Evolutionary conservation across 2,797 vertebrate genomes (phyloP).

Genomic region (Sarcoramphus papa): DNA sequence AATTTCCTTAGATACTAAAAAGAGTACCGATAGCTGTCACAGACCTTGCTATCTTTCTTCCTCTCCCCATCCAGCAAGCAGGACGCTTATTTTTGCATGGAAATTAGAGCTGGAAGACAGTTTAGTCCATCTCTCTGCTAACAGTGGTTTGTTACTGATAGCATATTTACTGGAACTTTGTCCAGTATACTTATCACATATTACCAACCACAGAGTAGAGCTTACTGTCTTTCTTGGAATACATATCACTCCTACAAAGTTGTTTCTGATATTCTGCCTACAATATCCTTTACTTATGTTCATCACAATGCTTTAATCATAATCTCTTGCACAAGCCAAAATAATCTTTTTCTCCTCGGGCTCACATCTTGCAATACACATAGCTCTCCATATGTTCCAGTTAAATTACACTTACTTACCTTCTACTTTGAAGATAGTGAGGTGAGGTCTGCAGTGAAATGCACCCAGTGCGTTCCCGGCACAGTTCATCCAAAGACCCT

Average conservation of each 20-base stretch:
- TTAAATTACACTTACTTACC: slow-evolving; percentile 73
- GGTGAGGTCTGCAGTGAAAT: slow-evolving; percentile 85
- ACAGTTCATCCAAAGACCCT: slow-evolving; percentile 93
- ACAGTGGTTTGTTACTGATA: not conserved
- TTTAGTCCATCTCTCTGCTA: not conserved
- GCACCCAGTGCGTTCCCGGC: slow-evolving; percentile 90
- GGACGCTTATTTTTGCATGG: not conserved
- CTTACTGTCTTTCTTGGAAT: not conserved
- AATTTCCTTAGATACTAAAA: not conserved
- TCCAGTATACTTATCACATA: not conserved
- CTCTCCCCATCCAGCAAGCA: not conserved
- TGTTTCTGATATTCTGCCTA: not conserved
- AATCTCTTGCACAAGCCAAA: not conserved
- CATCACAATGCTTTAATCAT: not conserved
- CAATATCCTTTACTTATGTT: not conserved
- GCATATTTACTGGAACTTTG: not conserved
- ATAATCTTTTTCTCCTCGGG: not conserved
- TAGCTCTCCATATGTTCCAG: not conserved
- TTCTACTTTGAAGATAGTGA: slow-evolving; percentile 85
- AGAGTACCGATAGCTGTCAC: not conserved
- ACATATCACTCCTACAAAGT: not conserved
- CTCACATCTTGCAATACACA: not conserved
- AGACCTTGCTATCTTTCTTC: not conserved
- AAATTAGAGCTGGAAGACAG: not conserved
- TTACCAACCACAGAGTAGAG: not conserved